Evolutionary conservation across 1,140 invertebrate genomes (phyloP).

Genomic region (Drosophila guanche): DNA sequence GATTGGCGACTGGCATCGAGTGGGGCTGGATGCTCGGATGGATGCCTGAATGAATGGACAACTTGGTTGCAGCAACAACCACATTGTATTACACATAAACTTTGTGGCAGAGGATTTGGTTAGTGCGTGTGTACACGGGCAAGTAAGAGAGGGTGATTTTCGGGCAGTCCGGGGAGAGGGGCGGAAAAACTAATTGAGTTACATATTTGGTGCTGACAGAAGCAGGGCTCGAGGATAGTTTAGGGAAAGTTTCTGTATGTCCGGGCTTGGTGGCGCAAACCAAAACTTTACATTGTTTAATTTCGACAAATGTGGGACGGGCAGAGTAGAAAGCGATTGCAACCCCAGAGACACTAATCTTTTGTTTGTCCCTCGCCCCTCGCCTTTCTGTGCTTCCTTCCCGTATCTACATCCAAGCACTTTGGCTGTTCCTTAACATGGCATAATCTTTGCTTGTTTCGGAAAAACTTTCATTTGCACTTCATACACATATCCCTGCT

Average conservation of each 20-base stretch:
- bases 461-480: constrained; percentile 70
- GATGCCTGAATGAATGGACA: constrained; percentile 20
- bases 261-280: constrained; percentile 38
- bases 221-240: too few relatives aligned
- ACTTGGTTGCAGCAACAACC: constrained; percentile 53
- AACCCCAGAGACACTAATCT: constrained; percentile 68
- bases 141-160: too few relatives aligned
- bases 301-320: constrained; percentile 74
- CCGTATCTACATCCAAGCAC: constrained; percentile 12
- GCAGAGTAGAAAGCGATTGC: constrained; percentile 71
- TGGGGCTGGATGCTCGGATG: not conserved
- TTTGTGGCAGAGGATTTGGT: constrained; percentile 27
- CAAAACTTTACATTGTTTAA: constrained; percentile 80
- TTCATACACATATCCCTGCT: constrained; percentile 30
- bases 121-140: not conserved
- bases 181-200: constrained; percentile 78
- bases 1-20: constrained; percentile 37
- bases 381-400: constrained; percentile 6
- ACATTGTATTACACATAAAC: constrained; percentile 65
- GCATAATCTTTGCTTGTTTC: constrained; percentile 73
- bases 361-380: constrained; percentile 53
- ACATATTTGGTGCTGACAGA: constrained; percentile 66
- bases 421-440: constrained; percentile 69
- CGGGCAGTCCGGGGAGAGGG: constrained; percentile 5
- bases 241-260: constrained; percentile 63